Base-by-base conservation (phyloP, 2,888 invertebrate species). In the Chymomyza procnemis region DNA sequence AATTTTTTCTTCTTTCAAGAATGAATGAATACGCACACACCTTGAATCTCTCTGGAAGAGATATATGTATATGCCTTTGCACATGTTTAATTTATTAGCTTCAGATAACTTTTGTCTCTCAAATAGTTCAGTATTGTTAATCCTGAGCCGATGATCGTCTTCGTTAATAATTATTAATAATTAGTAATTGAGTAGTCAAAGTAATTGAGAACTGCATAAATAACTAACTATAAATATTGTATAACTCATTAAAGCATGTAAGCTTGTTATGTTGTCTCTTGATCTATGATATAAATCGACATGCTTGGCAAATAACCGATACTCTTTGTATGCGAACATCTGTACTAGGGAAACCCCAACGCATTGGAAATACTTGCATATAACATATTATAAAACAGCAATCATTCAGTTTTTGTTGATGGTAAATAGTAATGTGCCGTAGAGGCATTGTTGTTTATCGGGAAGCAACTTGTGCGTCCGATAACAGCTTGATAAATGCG, bases 281-380 rank as follows among this genome's bases (percentile, higher is more conserved):
- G 71, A 85, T 76, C 83, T 82, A 87, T 84, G 83, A 84, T 84
- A 84, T 84, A 85, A 84, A 84, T 84, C 83, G 80, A 85, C 83
- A 85, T 84, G 82, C 87, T 85, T 87, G 87, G 83, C 87, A 78
- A 79, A 78, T 78, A 81, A 85, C 83, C 87, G 82, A 87, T 87
- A 74, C 74, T 61, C 2, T 34, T 41, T 41, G 34, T 41, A 41
- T 41, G 34, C 34, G 34, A 41, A 41, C 34, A 41, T 41, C 34
- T 41, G 12, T 41, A 41, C 9, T 41, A 41, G 34, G 6, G 34
- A 41, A 41, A 12, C 3, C 12, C 34, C 12, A 41, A 12, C 12
- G 6, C 34, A 12, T 41, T 41, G 34, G 34, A 41, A 14, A 41
- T 6, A 12, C 9, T 9, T n/a, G n/a, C n/a, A n/a, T 41, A 41